Conservation (phyloP, 2,888 invertebrate species). For the Ashinkailepas kermadecensis region DNA sequence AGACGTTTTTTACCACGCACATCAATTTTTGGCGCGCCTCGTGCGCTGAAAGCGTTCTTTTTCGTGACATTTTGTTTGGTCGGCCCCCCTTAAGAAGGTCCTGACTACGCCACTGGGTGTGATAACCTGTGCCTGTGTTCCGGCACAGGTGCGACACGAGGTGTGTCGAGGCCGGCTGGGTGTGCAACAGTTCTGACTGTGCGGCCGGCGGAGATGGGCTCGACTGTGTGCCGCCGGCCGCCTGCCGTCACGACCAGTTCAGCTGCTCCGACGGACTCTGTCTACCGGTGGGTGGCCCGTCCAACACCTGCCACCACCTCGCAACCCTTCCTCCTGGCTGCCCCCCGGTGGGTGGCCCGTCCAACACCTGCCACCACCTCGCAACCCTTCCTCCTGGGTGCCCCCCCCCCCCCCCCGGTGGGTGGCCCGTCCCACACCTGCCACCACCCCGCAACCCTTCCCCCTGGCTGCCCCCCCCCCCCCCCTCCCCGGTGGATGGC, state of each 20-base stretch:
- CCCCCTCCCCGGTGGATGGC: background rate
- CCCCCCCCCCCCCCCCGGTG: too few relatives aligned
- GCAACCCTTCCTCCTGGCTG: background rate
- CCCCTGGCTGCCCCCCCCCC: too few relatives aligned
- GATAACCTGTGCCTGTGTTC: too few relatives aligned
- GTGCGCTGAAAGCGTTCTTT: too few relatives aligned
- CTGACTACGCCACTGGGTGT: too few relatives aligned
- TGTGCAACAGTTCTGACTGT: slow-evolving; percentile 29
- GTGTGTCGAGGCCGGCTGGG: slow-evolving; percentile 28
- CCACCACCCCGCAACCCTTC: too few relatives aligned
- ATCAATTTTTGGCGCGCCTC: too few relatives aligned
- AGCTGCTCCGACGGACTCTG: background rate
- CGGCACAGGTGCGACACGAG: background rate
- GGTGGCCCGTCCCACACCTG: too few relatives aligned
- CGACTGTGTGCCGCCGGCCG: slow-evolving; percentile 25
- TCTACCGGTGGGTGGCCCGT: background rate
- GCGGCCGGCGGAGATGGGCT: slow-evolving; percentile 29
- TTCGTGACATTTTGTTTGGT: too few relatives aligned
- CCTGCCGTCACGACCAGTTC: background rate
- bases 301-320: background rate
- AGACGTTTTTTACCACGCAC: too few relatives aligned
- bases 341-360: background rate
- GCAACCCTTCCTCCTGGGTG: background rate
- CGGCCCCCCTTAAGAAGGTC: too few relatives aligned
- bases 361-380: background rate